A percentile compares a stretch with the other conserved stretches of the same genome.
Conservation (phyloP, 2,888 invertebrate species). For the Hetaerina titia region DNA sequence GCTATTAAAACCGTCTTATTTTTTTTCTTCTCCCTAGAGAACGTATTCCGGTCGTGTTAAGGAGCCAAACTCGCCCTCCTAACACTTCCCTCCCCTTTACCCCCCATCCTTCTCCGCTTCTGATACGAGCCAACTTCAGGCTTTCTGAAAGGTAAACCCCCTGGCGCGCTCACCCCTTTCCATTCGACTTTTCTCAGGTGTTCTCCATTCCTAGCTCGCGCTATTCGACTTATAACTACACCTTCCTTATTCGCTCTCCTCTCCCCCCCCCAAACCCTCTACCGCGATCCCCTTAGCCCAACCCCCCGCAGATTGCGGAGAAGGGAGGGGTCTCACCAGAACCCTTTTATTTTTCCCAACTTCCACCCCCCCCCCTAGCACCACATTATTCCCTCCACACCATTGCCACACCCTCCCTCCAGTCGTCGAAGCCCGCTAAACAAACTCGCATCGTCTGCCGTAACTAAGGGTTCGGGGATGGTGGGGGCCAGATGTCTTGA, state of each 20-base stretch:
- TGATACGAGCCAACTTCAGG: not conserved
- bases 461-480: conserved; percentile 18
- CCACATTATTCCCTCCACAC: not conserved
- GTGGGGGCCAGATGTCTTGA: conserved; percentile 42
- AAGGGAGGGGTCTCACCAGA: not conserved
- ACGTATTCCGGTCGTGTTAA: conserved; percentile 24
- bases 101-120: not conserved
- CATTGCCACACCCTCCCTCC: not conserved
- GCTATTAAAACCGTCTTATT: not conserved
- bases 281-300: too few relatives aligned
- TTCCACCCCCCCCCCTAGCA: not conserved
- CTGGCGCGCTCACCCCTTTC: not conserved
- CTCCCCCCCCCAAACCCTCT: too few relatives aligned
- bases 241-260: not conserved
- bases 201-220: not conserved
- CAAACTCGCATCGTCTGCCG: conserved; percentile 46
- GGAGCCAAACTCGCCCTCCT: not conserved
- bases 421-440: not conserved
- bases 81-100: not conserved
- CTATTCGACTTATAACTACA: not conserved
- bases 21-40: not conserved
- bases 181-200: not conserved
- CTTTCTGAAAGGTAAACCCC: conserved; percentile 24
- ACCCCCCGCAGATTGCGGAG: not conserved
- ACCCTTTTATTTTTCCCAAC: not conserved